These are phyloP conservation scores for Campopleginae sp. DNA, from an alignment of 2,888 invertebrate species.

Conservation along the genomic window DNA sequence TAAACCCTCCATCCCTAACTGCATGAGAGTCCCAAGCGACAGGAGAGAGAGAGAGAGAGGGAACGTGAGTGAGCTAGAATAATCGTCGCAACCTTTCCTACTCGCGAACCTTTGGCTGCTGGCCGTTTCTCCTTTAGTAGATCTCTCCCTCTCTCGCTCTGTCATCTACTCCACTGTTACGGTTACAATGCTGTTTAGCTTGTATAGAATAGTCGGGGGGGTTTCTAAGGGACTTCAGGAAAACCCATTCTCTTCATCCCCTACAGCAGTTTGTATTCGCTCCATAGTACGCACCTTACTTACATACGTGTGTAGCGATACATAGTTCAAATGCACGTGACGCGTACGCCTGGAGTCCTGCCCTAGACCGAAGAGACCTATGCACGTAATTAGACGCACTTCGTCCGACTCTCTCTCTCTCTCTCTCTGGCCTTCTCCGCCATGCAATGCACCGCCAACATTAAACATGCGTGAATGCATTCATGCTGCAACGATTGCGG, in stretches of 20 bases:
- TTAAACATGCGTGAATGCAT: constrained; percentile 35
- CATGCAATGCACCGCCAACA: constrained; percentile 23
- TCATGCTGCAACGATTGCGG: constrained; percentile 8
- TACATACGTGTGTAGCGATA: background rate
- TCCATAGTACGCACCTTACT: constrained; percentile 14
- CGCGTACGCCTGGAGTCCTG: background rate
- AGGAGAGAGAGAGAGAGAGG: background rate
- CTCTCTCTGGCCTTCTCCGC: background rate
- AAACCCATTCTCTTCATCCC: constrained; percentile 18
- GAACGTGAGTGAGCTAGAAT: constrained; percentile 22
- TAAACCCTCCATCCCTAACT: constrained; percentile 34
- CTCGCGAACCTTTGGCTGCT: constrained; percentile 54
- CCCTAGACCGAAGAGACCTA: constrained; percentile 13
- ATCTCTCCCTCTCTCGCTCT: background rate
- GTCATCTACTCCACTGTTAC: constrained; percentile 23
- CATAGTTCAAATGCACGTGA: constrained; percentile 4
- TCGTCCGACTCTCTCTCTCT: background rate
- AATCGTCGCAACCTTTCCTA: constrained; percentile 39
- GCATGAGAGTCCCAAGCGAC: constrained; percentile 1
- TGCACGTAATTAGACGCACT: constrained; percentile 52
- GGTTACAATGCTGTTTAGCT: constrained; percentile 22
- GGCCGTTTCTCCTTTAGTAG: constrained; percentile 43
- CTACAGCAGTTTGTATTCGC: constrained; percentile 30
- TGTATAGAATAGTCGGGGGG: constrained; percentile 41
- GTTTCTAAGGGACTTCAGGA: constrained; percentile 57